phyloP scores from a whole-genome alignment of 92 coral and sea anemone species.

The Pocillopora meandrina region DNA sequence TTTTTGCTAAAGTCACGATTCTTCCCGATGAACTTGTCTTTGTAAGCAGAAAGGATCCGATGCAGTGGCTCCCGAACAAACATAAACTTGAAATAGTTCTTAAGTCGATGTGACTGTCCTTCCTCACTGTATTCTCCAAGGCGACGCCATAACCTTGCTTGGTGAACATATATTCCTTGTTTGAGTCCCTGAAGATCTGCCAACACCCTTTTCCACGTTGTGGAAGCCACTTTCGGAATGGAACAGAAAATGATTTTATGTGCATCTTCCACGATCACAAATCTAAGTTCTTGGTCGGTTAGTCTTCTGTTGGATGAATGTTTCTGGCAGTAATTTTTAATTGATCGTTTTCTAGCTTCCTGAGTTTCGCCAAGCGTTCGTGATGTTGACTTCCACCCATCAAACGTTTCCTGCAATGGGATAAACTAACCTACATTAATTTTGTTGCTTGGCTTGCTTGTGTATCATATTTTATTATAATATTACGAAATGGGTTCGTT shows the following conservation, averaged over 20 bases:
- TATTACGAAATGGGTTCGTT: too few relatives aligned
- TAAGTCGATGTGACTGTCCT: slow-evolving; percentile 1
- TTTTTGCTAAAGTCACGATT: slow-evolving; percentile 1
- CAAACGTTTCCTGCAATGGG: neutral
- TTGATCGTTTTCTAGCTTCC: neutral
- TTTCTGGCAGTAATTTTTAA: neutral
- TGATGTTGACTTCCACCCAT: neutral
- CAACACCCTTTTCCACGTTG: slow-evolving; percentile 32
- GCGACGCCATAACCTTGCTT: neutral
- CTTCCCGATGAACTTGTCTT: slow-evolving; percentile 16
- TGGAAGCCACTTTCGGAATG: slow-evolving; percentile 14
- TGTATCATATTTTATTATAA: too few relatives aligned
- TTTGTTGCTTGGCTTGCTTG: too few relatives aligned
- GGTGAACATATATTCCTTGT: slow-evolving; percentile 1
- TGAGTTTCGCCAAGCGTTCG: neutral
- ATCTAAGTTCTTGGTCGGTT: neutral
- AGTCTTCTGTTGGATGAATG: neutral
- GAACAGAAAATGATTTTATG: slow-evolving; percentile 15
- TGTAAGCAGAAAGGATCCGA: slow-evolving; percentile 20
- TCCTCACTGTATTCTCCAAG: neutral
- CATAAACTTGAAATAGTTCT: neutral
- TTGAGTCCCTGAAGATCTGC: slow-evolving; percentile 12
- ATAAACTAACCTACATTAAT: neutral
- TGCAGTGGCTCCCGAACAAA: slow-evolving; percentile 21
- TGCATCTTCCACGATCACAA: slow-evolving; percentile 7